Percentiles rank a stretch among this genome's conserved stretches.
phyloP scores from a whole-genome alignment of 2,113 vertebrate species.

The Pogonocichla stellata region DNA sequence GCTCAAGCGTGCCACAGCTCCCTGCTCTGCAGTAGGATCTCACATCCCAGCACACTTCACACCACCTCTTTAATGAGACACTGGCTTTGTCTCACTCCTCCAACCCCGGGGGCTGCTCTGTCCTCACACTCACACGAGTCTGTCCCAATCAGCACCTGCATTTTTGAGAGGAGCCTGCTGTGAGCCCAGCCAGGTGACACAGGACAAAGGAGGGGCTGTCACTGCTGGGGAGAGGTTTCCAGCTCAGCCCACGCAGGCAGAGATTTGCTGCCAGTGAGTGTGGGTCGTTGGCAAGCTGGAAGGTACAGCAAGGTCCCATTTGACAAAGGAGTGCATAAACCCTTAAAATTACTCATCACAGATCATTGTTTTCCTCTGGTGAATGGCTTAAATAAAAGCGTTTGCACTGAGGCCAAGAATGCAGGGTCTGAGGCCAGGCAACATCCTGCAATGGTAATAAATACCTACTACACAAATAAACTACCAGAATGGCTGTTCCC shows the following conservation, averaged over 20 bases:
- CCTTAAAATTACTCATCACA: not conserved
- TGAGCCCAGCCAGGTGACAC: not conserved
- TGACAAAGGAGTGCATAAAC: not conserved
- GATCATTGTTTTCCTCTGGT: not conserved
- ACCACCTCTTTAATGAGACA: too few relatives aligned
- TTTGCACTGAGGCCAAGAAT: not conserved
- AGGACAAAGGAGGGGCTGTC: not conserved
- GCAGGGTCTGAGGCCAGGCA: not conserved
- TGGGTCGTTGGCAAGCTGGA: not conserved
- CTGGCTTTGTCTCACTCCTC: not conserved
- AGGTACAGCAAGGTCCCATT: not conserved
- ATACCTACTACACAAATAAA: not conserved
- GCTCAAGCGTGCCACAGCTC: not conserved
- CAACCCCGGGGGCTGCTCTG: rapidly evolving
- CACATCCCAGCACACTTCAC: not conserved
- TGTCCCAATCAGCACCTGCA: not conserved
- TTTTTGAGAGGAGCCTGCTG: not conserved
- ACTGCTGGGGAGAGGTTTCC: not conserved
- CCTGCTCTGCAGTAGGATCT: not conserved
- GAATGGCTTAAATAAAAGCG: not conserved
- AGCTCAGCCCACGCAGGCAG: not conserved
- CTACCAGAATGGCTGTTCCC: not conserved
- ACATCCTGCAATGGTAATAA: not conserved
- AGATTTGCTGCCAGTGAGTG: not conserved
- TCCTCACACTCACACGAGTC: not conserved